Percentiles rank a stretch among this genome's conserved stretches.
Evolutionary conservation across 2,797 vertebrate species (phyloP).

Genomic region (Furcifer pardalis): DNA sequence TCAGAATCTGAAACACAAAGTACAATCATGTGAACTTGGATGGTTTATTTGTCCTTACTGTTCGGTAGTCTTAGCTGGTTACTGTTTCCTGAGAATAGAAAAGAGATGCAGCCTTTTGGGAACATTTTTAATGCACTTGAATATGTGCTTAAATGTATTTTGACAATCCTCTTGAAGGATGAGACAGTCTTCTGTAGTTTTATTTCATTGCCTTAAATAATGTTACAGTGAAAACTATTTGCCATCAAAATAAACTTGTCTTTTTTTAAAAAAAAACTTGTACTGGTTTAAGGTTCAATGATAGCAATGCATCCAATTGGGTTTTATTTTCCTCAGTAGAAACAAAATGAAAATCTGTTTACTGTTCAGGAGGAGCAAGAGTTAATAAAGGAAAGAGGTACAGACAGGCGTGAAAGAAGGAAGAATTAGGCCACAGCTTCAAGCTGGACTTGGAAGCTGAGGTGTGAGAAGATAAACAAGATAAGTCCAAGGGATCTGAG

Average conservation of each 20-base stretch:
- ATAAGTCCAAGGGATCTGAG: too few species aligned
- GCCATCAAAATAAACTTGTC: too few species aligned
- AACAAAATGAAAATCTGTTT: neutral
- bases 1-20: slow-evolving; percentile 23
- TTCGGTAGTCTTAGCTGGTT: neutral
- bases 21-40: neutral
- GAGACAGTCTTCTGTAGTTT: neutral
- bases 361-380: neutral
- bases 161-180: too few species aligned
- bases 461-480: too few species aligned
- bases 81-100: neutral
- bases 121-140: too few species aligned
- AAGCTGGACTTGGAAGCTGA: neutral
- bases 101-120: neutral
- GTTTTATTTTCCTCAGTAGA: too few species aligned
- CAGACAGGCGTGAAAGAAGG: neutral
- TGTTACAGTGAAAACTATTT: neutral
- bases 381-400: neutral
- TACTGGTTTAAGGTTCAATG: too few species aligned
- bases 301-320: too few species aligned
- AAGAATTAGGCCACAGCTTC: neutral
- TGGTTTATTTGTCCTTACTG: neutral
- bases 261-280: too few species aligned
- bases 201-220: neutral
- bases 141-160: too few species aligned